Evolutionary conservation across 2,888 invertebrate genomes (phyloP).

Genomic region (Philonicus albiceps): DNA sequence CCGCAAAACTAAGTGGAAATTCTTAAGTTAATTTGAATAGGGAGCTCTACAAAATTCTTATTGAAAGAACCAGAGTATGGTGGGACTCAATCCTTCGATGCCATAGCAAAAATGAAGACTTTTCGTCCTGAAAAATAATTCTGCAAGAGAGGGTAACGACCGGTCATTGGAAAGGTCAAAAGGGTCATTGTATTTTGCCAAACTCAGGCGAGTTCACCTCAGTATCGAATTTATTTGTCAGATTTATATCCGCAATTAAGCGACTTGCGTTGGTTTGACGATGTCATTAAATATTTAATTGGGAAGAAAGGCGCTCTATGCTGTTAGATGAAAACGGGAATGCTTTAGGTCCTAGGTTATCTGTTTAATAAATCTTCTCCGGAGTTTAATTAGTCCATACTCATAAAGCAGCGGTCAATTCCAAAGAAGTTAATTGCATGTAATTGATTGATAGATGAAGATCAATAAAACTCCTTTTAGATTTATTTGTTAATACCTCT

Average conservation of each 20-base stretch:
- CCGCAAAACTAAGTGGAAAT: not conserved
- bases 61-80: not conserved
- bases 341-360: not conserved
- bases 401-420: not conserved
- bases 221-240: not conserved
- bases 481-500: not conserved
- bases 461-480: not conserved
- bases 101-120: not conserved
- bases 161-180: not conserved
- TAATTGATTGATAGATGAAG: not conserved
- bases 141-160: not conserved
- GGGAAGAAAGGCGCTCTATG: not conserved
- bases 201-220: not conserved
- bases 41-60: not conserved
- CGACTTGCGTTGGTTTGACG: not conserved
- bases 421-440: not conserved
- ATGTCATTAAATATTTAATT: not conserved
- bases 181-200: not conserved
- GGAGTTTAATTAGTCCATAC: not conserved
- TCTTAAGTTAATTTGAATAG: not conserved
- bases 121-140: not conserved
- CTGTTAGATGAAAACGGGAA: not conserved
- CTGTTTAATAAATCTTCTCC: not conserved
- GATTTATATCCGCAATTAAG: not conserved
- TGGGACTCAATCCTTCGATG: not conserved